Base-by-base conservation (phyloP, 2,113 vertebrate genomes). In the Ceratotherium simum region DNA sequence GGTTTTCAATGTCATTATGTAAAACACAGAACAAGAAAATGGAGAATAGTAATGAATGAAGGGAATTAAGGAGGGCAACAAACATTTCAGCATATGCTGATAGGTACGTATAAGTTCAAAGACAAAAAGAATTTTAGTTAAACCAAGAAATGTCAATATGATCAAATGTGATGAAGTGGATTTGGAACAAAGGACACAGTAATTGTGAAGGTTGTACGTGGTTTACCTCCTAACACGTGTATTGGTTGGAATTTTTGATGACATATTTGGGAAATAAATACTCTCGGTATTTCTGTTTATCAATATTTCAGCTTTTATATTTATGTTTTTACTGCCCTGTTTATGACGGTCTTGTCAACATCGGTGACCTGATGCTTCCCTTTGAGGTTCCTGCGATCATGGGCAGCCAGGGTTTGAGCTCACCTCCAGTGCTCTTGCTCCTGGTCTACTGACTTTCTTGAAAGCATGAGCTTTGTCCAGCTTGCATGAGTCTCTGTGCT, bases 71-170 rank as follows among this genome's bases (percentile, higher is more conserved):
- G 20, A 91, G 70, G 36, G 84, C 70, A 96, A 16, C 17, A n/a
- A 88, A 76, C 17, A 73, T 91, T 86, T 93, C 48, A 51, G 31
- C n/a, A 73, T 67, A 70, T 90, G 31, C 36, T 90, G 56, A 95
- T 54, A 81, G 29, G 3, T 51, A 31, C 10, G 48, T 20, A 6
- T 82, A 86, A 90, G 31, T 88, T 81, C 86, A 86, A 91, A 89
- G 48, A 58, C 10, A 46, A 84, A 96, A 80, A 62, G 29, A 95
- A 75, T 90, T 91, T 56, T 48, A 91, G 21, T 91, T 64, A 83
- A 88, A 33, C 17, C 10, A 92, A 94, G 33, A 84, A 90, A 69
- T 62, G 7, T 67, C 42, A 36, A 33, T 62, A 60, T 70, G 39
- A 90, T 92, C 46, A 72, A 90, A 67, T 67, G 25, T 76, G 9